phyloP scores from a whole-genome alignment of 35 echinoderm and acorn worm species.

The Ophiothrix spiculata region DNA sequence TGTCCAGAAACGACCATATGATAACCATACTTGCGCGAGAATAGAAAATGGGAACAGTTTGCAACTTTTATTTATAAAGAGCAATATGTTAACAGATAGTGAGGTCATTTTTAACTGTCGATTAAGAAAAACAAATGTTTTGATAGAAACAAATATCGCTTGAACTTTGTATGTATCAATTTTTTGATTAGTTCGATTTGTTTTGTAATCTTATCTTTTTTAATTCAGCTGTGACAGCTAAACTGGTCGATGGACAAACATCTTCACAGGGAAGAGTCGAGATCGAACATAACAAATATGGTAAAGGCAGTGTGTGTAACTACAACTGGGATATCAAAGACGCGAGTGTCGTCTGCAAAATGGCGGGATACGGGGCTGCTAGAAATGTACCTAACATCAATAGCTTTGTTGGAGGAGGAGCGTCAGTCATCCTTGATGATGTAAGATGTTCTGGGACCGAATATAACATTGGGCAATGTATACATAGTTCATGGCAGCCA shows the following conservation, averaged over 20 bases:
- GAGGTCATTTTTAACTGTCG: too few relatives aligned
- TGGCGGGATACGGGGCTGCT: too few relatives aligned
- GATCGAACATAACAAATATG: background rate
- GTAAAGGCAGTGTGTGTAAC: conserved; percentile 17
- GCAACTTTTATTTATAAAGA: background rate
- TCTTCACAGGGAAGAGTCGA: conserved; percentile 17
- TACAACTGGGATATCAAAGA: background rate
- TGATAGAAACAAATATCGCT: background rate
- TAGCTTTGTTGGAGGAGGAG: background rate
- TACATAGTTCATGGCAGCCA: background rate
- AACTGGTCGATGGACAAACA: background rate
- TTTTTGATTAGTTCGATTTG: background rate
- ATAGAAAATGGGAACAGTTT: background rate
- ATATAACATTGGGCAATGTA: background rate
- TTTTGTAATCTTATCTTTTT: background rate
- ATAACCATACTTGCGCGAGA: background rate
- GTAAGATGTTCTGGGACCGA: background rate
- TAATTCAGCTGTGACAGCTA: background rate
- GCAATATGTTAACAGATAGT: background rate
- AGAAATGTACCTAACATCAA: background rate
- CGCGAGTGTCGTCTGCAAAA: background rate
- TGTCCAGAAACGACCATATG: background rate
- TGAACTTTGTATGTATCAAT: background rate
- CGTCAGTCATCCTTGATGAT: background rate
- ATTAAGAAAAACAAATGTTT: too few relatives aligned